Conservation (phyloP, 2,888 invertebrate species). For the Cenopis cana region DNA sequence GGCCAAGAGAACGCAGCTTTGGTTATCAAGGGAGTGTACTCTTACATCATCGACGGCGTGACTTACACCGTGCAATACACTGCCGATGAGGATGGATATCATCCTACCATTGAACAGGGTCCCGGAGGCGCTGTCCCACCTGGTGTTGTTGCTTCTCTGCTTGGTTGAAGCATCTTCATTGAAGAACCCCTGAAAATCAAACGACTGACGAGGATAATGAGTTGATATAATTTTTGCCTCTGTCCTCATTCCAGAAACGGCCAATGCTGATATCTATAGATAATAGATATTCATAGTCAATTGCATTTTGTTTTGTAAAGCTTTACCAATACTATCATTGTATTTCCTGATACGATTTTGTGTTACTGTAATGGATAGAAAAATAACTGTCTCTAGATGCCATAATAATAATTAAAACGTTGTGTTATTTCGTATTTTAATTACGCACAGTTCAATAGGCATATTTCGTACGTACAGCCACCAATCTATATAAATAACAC, state of each 20-base stretch:
- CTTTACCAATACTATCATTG: neutral
- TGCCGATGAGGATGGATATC: conserved; percentile 69
- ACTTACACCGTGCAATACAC: conserved; percentile 80
- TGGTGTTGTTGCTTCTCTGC: conserved; percentile 50
- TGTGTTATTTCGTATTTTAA: neutral
- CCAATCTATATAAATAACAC: too few relatives aligned
- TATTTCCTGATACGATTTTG: neutral
- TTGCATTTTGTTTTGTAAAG: neutral
- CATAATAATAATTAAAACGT: neutral
- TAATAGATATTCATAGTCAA: neutral
- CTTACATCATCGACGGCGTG: neutral
- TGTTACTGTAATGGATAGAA: neutral
- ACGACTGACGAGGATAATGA: neutral
- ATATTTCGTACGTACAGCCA: too few relatives aligned
- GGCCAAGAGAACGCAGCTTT: neutral
- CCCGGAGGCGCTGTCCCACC: conserved; percentile 55
- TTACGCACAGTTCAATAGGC: too few relatives aligned
- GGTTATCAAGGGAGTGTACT: neutral
- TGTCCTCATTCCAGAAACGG: neutral
- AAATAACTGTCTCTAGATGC: neutral
- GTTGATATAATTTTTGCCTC: neutral
- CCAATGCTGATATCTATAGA: neutral
- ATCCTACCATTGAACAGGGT: conserved; percentile 63
- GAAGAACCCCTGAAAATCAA: neutral
- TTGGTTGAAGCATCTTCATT: conserved; percentile 37